Conservation (phyloP, 2,113 vertebrate species). For the Microcebus griseorufus region DNA sequence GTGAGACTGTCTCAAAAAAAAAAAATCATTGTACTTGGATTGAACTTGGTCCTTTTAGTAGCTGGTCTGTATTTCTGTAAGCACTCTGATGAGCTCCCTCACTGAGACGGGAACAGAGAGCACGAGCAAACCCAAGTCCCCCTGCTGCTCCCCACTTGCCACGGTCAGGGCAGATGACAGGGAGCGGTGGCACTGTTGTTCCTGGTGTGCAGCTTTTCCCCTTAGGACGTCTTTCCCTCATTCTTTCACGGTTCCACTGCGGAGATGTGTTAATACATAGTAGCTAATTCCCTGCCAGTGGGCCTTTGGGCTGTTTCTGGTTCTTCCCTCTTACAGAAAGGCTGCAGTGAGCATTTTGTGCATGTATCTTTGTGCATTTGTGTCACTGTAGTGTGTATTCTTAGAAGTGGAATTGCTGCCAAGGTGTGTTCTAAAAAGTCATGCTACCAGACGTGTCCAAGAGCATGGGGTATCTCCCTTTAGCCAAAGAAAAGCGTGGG, state of each 20-base stretch:
- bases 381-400: not conserved
- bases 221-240: rapidly evolving
- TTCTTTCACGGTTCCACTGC: rapidly evolving
- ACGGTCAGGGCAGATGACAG: rapidly evolving
- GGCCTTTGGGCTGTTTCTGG: not conserved
- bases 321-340: not conserved
- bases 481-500: not conserved
- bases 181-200: rapidly evolving
- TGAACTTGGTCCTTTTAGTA: not conserved
- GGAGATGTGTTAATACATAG: rapidly evolving
- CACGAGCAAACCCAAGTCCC: not conserved
- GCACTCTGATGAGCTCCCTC: not conserved
- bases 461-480: not conserved
- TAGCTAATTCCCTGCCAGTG: rapidly evolving
- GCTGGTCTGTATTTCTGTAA: not conserved
- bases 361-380: not conserved
- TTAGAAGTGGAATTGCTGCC: not conserved
- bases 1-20: too few species aligned
- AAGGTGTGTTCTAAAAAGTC: not conserved
- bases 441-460: not conserved
- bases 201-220: not conserved
- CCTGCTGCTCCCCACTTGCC: not conserved
- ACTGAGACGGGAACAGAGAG: not conserved
- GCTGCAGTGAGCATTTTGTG: not conserved
- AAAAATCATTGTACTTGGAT: not conserved